These are phyloP conservation scores for Lucilia sericata DNA, from an alignment of 1,140 invertebrate species.

Conservation along the genomic window DNA sequence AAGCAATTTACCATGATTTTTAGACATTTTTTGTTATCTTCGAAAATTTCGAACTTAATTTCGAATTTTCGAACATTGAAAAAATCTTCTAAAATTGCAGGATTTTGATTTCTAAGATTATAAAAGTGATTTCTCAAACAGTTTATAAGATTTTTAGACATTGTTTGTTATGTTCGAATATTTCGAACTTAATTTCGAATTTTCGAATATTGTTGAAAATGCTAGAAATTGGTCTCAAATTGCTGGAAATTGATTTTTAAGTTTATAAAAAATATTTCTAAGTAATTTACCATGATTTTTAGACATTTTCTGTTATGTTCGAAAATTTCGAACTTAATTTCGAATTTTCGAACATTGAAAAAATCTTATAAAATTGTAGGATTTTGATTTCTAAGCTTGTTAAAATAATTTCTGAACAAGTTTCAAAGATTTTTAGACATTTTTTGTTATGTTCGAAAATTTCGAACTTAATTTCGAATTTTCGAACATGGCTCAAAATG, in stretches of 20 bases:
- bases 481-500: background rate
- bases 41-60: background rate
- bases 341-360: too few species aligned
- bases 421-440: background rate
- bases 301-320: too few species aligned
- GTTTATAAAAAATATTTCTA: too few species aligned
- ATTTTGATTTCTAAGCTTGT: too few species aligned
- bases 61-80: background rate
- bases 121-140: background rate
- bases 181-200: background rate
- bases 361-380: too few species aligned
- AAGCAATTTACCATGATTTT: background rate
- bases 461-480: background rate
- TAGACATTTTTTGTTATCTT: background rate
- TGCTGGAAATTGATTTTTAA: too few species aligned
- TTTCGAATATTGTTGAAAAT: background rate
- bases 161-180: too few species aligned
- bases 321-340: too few species aligned
- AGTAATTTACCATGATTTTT: too few species aligned
- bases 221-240: too few species aligned
- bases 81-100: background rate
- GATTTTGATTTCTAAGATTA: background rate
- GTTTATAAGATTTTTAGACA: too few species aligned
- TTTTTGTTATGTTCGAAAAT: background rate
- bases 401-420: background rate